These are phyloP conservation scores for Numenius phaeopus DNA, from an alignment of 2,797 vertebrate genomes.

Conservation along the genomic window DNA sequence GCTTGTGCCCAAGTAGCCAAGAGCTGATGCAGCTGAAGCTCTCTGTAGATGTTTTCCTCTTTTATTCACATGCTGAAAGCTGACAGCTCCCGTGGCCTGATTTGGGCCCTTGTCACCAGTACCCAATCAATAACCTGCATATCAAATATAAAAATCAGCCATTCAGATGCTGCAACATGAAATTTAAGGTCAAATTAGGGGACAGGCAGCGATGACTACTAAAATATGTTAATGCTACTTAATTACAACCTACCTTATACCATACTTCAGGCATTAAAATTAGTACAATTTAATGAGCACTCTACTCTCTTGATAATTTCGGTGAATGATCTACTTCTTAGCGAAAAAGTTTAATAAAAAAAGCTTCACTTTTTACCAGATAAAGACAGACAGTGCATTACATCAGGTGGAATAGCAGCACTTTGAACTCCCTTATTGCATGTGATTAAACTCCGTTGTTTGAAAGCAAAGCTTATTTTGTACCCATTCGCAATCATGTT, in stretches of 20 bases:
- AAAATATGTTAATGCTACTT: constrained; percentile 60
- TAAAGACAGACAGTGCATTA: constrained; percentile 45
- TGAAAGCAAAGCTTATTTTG: constrained; percentile 57
- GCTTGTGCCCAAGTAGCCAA: not conserved
- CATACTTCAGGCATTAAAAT: constrained; percentile 44
- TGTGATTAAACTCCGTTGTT: constrained; percentile 66
- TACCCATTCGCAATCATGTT: constrained; percentile 15
- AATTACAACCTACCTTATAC: constrained; percentile 39
- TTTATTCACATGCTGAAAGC: not conserved
- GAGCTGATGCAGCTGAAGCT: not conserved
- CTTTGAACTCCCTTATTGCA: constrained; percentile 36
- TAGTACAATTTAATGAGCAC: constrained; percentile 22
- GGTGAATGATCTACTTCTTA: constrained; percentile 12
- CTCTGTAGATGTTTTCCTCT: not conserved
- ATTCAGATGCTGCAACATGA: constrained; percentile 7
- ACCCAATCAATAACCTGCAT: not conserved
- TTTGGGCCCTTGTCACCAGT: not conserved
- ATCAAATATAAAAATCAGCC: constrained; percentile 30
- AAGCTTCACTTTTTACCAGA: constrained; percentile 2
- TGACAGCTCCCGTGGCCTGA: not conserved
- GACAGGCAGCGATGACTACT: constrained; percentile 28
- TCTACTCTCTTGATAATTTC: constrained; percentile 21
- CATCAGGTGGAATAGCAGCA: constrained; percentile 39
- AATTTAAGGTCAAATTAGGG: constrained; percentile 19
- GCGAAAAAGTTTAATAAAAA: constrained; percentile 48